phyloP scores from a whole-genome alignment of 30 jellyfish, hydroid and myxozoan genomes.

The Aurelia aurita region DNA sequence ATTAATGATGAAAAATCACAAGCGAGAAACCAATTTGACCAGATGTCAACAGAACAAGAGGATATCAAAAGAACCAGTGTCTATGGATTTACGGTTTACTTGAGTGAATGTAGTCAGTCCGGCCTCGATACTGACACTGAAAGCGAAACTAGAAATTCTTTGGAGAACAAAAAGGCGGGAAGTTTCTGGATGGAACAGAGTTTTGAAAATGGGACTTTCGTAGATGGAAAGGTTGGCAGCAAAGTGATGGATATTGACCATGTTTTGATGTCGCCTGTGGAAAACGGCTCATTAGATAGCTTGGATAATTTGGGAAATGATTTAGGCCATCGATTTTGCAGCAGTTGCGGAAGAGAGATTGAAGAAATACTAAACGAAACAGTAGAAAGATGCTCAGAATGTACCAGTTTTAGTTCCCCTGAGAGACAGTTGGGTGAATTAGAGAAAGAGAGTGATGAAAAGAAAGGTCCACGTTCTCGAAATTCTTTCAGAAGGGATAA shows the following conservation, averaged over 20 bases:
- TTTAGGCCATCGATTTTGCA: background rate
- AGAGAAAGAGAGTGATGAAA: background rate
- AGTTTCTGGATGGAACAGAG: conserved; percentile 50
- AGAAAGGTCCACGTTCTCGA: conserved; percentile 26
- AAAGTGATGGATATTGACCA: conserved; percentile 56
- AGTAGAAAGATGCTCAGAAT: background rate
- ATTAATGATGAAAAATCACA: background rate
- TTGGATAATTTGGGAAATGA: conserved; percentile 11
- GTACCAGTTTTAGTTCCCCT: background rate
- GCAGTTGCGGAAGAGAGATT: conserved; percentile 5
- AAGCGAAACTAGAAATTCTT: background rate
- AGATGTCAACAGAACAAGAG: background rate
- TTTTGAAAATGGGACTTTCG: background rate
- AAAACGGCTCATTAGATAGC: conserved; percentile 16
- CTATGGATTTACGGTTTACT: conserved; percentile 52
- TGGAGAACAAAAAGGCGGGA: conserved; percentile 3
- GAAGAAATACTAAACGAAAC: background rate
- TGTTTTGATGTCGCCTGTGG: conserved; percentile 21
- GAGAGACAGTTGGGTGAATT: background rate
- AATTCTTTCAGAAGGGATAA: conserved; percentile 62
- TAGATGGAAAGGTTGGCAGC: background rate
- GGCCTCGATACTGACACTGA: conserved; percentile 5
- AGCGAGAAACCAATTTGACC: background rate
- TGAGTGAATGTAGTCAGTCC: conserved; percentile 31
- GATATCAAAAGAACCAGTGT: conserved; percentile 47